Percentiles rank a stretch among this genome's conserved stretches.
Conservation (phyloP, 2,888 invertebrate species). For the Epirrita christyi region DNA sequence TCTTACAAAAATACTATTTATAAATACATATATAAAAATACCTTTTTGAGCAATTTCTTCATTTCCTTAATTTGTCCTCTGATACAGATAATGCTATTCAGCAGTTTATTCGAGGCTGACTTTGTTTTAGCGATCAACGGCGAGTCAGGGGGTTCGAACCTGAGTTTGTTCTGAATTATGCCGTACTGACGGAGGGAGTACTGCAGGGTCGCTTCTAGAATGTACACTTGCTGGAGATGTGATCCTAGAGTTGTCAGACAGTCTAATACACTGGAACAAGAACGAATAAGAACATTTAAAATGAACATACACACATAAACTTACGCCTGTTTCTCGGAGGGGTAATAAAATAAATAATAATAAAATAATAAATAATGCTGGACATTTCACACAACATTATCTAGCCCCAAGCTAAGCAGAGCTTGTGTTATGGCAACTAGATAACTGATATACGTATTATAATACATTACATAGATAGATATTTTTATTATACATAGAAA, state of each 20-base stretch:
- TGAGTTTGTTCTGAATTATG: conserved; percentile 51
- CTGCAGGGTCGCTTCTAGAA: conserved; percentile 83
- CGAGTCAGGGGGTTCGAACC: conserved; percentile 69
- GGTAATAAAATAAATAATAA: no score
- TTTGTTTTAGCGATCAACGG: conserved; percentile 51
- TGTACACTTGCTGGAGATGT: conserved; percentile 83
- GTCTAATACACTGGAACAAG: conserved; percentile 66
- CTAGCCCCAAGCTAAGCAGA: no score
- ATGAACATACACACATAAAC: no score
- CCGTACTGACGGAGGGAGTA: conserved; percentile 78
- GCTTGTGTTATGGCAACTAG: no score
- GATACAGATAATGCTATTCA: conserved; percentile 58
- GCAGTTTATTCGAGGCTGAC: conserved; percentile 54
- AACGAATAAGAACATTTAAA: not conserved
- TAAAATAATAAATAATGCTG: no score
- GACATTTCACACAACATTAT: no score
- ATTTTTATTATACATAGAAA: no score
- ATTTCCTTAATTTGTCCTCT: conserved; percentile 60
- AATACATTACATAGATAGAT: no score
- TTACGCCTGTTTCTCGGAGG: no score
- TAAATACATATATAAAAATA: no score
- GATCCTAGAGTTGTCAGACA: conserved; percentile 81
- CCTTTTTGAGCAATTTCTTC: conserved; percentile 61
- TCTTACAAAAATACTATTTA: no score
- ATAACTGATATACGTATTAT: no score